These are phyloP conservation scores for Achatina immaculata DNA, from an alignment of 1,140 invertebrate species.

Conservation along the genomic window DNA sequence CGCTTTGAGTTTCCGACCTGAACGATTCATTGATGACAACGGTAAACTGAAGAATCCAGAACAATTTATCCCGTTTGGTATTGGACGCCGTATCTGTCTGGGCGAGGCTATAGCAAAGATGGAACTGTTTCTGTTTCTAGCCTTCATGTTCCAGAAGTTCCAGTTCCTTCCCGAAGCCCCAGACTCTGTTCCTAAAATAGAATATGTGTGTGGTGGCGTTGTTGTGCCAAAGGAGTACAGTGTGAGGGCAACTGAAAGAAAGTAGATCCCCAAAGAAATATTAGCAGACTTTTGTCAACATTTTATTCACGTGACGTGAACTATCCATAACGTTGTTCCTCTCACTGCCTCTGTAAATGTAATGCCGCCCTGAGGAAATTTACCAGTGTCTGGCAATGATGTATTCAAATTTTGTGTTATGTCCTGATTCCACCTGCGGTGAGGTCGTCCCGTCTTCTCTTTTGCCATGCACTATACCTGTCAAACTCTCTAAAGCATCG, in stretches of 20 bases:
- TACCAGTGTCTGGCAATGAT: too few relatives aligned
- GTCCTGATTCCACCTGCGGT: too few relatives aligned
- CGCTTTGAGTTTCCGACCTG: not conserved
- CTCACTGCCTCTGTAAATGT: too few relatives aligned
- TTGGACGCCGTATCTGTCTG: slow-evolving; percentile 17
- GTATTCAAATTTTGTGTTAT: too few relatives aligned
- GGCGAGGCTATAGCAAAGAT: not conserved
- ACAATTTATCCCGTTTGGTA: slow-evolving; percentile 46
- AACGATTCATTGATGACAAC: not conserved
- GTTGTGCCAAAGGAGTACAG: not conserved
- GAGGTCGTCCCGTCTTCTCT: too few relatives aligned
- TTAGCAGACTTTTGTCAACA: too few relatives aligned
- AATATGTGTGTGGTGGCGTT: not conserved
- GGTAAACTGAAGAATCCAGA: slow-evolving; percentile 23
- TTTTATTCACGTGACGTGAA: too few relatives aligned
- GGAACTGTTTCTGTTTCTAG: not conserved
- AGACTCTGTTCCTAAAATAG: not conserved
- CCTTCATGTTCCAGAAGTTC: not conserved
- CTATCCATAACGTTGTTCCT: too few relatives aligned
- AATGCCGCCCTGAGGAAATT: too few relatives aligned
- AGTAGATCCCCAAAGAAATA: too few relatives aligned
- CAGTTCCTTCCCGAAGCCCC: not conserved
- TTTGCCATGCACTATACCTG: too few relatives aligned
- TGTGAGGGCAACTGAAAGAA: not conserved
- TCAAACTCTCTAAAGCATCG: too few relatives aligned